Conservation (phyloP, 92 coral and sea anemone genomes). For the Palythoa heliodiscus region DNA sequence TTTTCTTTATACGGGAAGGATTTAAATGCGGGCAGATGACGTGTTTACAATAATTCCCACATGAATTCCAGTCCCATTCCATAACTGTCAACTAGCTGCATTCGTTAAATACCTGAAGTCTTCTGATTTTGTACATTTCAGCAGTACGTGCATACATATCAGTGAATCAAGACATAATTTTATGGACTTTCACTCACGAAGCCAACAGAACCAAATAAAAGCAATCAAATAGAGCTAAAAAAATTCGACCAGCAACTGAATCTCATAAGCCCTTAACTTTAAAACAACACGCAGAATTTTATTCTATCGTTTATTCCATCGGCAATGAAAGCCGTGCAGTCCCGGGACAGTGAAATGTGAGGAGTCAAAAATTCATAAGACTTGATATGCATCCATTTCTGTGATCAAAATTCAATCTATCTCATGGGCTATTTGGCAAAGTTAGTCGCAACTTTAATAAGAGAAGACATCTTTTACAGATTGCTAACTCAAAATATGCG, state of each 20-base stretch:
- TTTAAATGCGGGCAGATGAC: neutral
- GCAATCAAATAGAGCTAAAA: no score
- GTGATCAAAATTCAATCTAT: constrained; percentile 23
- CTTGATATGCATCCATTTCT: constrained; percentile 19
- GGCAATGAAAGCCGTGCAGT: neutral
- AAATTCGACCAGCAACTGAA: neutral
- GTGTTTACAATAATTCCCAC: neutral
- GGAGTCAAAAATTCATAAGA: neutral
- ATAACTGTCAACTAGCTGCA: neutral
- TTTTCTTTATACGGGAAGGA: no score
- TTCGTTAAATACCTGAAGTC: neutral
- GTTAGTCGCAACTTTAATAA: neutral
- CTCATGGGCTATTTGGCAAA: neutral
- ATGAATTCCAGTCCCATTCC: neutral
- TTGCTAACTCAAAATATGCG: neutral
- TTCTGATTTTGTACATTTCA: neutral
- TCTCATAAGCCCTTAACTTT: neutral
- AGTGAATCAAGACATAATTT: neutral
- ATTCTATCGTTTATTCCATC: no score
- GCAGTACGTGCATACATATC: neutral
- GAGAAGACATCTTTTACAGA: neutral
- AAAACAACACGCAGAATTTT: neutral
- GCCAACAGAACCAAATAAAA: neutral
- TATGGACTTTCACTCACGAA: neutral
- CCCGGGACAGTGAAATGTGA: constrained; percentile 23